These are phyloP conservation scores for Holothuria leucospilota DNA, from an alignment of 53 echinoderm and acorn worm genomes.

Conservation along the genomic window DNA sequence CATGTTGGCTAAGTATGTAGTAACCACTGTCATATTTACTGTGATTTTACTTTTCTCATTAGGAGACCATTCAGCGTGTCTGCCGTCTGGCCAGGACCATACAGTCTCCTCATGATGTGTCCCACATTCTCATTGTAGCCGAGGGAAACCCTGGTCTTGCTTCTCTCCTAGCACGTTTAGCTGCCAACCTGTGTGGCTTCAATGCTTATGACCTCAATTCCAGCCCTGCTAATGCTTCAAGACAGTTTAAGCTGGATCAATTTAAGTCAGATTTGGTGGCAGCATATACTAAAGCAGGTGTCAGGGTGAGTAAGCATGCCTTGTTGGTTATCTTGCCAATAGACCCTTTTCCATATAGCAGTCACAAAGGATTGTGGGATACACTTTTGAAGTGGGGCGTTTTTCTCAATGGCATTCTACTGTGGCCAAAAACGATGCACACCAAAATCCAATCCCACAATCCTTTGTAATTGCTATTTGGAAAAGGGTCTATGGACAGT, in stretches of 20 bases:
- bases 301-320: slow-evolving; percentile 66
- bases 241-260: slow-evolving; percentile 83
- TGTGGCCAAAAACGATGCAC: too few species aligned
- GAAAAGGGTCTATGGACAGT: too few species aligned
- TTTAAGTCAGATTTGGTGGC: slow-evolving; percentile 94
- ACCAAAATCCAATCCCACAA: too few species aligned
- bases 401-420: too few species aligned
- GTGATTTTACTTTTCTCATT: neutral
- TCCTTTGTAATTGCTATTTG: too few species aligned
- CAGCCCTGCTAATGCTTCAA: slow-evolving; percentile 73
- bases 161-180: slow-evolving; percentile 82
- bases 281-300: slow-evolving; percentile 94
- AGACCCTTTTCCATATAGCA: too few species aligned
- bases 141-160: slow-evolving; percentile 96
- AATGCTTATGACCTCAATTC: slow-evolving; percentile 85
- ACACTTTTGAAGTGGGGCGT: too few species aligned
- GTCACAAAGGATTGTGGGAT: too few species aligned
- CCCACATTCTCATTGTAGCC: slow-evolving; percentile 85
- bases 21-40: neutral
- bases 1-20: too few species aligned
- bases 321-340: neutral
- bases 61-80: slow-evolving; percentile 96
- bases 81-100: slow-evolving; percentile 94
- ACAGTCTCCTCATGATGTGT: slow-evolving; percentile 94
- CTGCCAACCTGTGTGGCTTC: slow-evolving; percentile 95